These are phyloP conservation scores for Benthosema pterotum DNA, from an alignment of 2,797 vertebrate species.

Conservation along the genomic window DNA sequence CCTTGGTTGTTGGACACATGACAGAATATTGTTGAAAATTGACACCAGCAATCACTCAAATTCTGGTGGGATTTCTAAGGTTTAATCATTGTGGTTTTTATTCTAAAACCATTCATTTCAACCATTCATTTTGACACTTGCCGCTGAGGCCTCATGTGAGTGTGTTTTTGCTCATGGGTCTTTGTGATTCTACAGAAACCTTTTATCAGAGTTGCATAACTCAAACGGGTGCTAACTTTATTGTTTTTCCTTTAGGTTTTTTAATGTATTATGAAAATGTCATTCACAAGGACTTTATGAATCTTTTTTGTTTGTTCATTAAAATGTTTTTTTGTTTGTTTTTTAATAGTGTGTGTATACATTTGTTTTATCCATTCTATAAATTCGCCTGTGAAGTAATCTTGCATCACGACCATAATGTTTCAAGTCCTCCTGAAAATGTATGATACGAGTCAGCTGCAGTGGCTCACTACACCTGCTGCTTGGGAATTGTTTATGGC, in stretches of 20 bases:
- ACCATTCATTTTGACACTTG: background rate
- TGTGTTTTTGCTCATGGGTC: conserved; percentile 4
- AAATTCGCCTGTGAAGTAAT: background rate
- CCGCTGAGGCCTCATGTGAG: conserved; percentile 23
- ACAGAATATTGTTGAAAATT: too few relatives aligned
- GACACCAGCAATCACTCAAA: too few relatives aligned
- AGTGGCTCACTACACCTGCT: too few relatives aligned
- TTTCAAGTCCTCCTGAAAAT: too few relatives aligned
- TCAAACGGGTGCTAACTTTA: conserved; percentile 37
- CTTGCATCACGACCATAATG: too few relatives aligned
- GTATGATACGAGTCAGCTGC: too few relatives aligned
- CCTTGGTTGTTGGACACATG: too few relatives aligned
- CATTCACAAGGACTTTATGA: conserved; percentile 57
- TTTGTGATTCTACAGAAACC: conserved; percentile 16
- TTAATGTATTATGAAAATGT: conserved; percentile 54
- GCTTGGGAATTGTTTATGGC: too few relatives aligned
- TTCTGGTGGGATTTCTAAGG: too few relatives aligned
- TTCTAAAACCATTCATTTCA: too few relatives aligned
- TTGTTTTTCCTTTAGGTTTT: conserved; percentile 44
- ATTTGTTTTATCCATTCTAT: conserved; percentile 13
- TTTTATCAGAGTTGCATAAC: conserved; percentile 30
- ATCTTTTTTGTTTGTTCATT: conserved; percentile 52
- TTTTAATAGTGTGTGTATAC: conserved; percentile 60
- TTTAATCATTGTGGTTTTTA: too few relatives aligned
- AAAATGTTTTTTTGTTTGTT: conserved; percentile 68